phyloP scores from a whole-genome alignment of 2,888 invertebrate species.

The Calliopum simillimum region DNA sequence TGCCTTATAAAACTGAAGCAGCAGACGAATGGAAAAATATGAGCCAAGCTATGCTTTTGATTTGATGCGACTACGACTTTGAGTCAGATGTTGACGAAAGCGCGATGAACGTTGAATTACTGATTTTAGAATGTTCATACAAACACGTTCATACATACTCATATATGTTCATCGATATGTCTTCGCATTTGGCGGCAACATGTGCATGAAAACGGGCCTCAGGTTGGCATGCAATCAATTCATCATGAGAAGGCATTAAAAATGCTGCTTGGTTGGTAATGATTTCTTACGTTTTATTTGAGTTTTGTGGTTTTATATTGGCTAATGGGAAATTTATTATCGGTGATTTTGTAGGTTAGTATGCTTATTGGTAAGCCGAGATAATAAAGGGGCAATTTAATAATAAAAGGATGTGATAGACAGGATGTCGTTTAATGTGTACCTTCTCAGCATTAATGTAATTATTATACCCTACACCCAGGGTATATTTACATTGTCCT shows the following conservation, averaged over 20 bases:
- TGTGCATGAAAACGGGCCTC: not conserved
- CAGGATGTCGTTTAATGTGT: no score
- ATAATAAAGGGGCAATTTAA: no score
- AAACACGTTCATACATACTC: no score
- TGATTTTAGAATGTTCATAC: slow-evolving; percentile 10
- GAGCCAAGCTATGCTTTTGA: slow-evolving; percentile 26
- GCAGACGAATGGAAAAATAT: not conserved
- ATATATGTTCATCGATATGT: not conserved
- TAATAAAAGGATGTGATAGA: no score
- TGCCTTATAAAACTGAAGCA: slow-evolving; percentile 36
- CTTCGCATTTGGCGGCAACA: slow-evolving; percentile 2
- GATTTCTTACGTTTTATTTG: slow-evolving; percentile 32
- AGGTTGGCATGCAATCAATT: slow-evolving; percentile 35
- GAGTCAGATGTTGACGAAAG: slow-evolving; percentile 24
- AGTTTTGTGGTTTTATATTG: slow-evolving; percentile 53
- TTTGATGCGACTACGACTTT: slow-evolving; percentile 27
- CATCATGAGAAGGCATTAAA: slow-evolving; percentile 36
- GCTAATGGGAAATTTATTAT: slow-evolving; percentile 61
- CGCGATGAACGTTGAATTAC: slow-evolving; percentile 31
- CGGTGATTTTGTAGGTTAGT: slow-evolving; percentile 28
- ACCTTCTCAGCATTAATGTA: no score
- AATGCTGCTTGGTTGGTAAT: slow-evolving; percentile 37
- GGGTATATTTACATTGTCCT: no score
- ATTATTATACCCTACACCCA: no score
- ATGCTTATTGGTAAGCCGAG: not conserved